These are phyloP conservation scores for Enteromius unitaeniatus DNA, from an alignment of 2,797 vertebrate species.

Conservation along the genomic window DNA sequence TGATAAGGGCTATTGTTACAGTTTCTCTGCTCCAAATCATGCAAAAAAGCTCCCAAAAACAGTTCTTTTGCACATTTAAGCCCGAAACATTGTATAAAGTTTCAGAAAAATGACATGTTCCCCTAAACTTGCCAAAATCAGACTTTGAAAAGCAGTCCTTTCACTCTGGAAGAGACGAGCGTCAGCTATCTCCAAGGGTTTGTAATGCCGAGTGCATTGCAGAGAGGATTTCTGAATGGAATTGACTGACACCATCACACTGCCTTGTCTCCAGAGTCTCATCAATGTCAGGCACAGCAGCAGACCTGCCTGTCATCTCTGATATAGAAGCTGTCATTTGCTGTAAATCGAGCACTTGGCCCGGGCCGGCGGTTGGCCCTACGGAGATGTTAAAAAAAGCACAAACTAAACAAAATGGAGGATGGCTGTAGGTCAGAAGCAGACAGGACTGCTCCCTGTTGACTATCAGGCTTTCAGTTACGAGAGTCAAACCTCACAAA, in stretches of 20 bases:
- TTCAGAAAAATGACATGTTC: conserved; percentile 57
- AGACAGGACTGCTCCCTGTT: conserved; percentile 24
- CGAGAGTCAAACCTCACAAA: conserved; percentile 67
- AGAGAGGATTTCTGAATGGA: conserved; percentile 48
- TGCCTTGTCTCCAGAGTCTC: conserved; percentile 52
- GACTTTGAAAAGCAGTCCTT: conserved; percentile 43
- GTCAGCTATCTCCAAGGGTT: conserved; percentile 34
- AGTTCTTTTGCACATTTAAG: conserved; percentile 55
- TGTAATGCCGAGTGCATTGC: conserved; percentile 26
- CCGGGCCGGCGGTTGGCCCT: conserved; percentile 31
- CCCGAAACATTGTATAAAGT: conserved; percentile 62
- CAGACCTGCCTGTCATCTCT: conserved; percentile 49
- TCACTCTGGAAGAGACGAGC: conserved; percentile 10
- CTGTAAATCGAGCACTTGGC: conserved; percentile 47
- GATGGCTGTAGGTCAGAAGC: conserved; percentile 28
- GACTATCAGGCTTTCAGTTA: conserved; percentile 34
- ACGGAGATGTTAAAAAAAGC: conserved; percentile 45
- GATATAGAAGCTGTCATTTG: conserved; percentile 53
- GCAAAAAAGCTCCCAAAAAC: conserved; percentile 43
- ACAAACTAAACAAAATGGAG: conserved; percentile 45
- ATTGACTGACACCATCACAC: conserved; percentile 44
- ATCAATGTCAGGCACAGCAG: conserved; percentile 52
- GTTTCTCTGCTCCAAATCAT: conserved; percentile 55
- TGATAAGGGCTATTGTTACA: conserved; percentile 31
- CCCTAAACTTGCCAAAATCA: conserved; percentile 55